Evolutionary conservation across 2,888 invertebrate species (phyloP), one percentile per base, ranked within the genome.

Genomic region (Drosophila pseudotakahashii): DNA sequence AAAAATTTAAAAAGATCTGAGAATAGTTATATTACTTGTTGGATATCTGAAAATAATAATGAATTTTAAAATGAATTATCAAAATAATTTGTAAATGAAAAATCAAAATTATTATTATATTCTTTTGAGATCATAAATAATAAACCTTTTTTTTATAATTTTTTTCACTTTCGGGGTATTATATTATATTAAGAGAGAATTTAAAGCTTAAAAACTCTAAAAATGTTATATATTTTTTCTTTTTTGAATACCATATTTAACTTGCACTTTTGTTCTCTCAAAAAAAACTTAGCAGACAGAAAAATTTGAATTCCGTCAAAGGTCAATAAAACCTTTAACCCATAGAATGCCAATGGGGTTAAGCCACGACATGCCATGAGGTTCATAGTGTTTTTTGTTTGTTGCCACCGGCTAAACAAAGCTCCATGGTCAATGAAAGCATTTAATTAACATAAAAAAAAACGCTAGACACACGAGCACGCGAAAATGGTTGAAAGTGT

Each of bases 381-480:
- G 32, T 37, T 51, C 34, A 37, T 58, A 39, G 55, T 42, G 45
- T 48, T 42, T 19, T 26, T 41, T 48, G 11, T 32, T 69, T 58
- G 26, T 39, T 48, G 52, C 41, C 30, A 47, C 53, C 32, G 54
- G 61, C 48, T 53, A 51, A 75, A 47, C 57, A 72, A 82, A 83
- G 78, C 88, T 84, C 88, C 88, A 84, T 84, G 83, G 83, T 84
- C 88, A 84, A 86, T 78, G 87, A 83, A 88, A 88, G 87, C 84
- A 83, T 83, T 84, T 81, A 88, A 84, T 84, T 84, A 84, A 77
- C 88, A 84, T 84, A 82, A 72, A 61, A 68, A 68, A 68, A 76
- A 34, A 61, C 45, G 55, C 61, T 58, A 71, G 61, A 68, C 59
- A 68, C 53, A 70, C 41, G 26, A 44, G 59, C 82, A 75, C 78